Conservation (phyloP, 1,140 invertebrate genomes). For the Xylocopa sonorina region DNA sequence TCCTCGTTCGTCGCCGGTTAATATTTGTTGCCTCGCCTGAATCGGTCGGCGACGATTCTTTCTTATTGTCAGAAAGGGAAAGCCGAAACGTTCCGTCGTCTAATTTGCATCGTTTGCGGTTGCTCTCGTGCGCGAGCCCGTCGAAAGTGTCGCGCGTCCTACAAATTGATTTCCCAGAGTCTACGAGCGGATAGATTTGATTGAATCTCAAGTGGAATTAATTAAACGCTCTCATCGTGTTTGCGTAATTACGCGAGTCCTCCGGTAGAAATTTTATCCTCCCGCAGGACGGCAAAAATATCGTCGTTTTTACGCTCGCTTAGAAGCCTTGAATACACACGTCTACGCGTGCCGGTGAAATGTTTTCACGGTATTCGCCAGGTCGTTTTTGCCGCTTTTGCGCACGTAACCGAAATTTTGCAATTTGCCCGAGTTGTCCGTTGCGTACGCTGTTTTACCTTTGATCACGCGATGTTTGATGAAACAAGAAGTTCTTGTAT, state of each 20-base stretch:
- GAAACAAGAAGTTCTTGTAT: conserved; percentile 1
- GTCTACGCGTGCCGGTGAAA: not conserved
- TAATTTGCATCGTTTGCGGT: not conserved
- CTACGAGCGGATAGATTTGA: not conserved
- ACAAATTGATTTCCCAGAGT: not conserved
- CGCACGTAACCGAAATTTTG: not conserved
- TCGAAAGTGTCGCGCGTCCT: not conserved
- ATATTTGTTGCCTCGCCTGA: not conserved
- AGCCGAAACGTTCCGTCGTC: no score
- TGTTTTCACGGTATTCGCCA: not conserved
- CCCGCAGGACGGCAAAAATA: not conserved
- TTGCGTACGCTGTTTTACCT: not conserved
- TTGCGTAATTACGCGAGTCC: not conserved
- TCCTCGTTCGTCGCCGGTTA: not conserved
- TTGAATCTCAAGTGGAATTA: conserved; percentile 7
- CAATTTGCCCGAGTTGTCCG: not conserved
- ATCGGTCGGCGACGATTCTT: not conserved
- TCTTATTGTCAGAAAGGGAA: not conserved
- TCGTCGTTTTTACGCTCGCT: not conserved
- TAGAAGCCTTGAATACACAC: not conserved
- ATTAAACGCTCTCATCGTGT: conserved; percentile 9
- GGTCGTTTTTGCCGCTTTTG: no score
- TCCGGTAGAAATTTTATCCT: conserved; percentile 23
- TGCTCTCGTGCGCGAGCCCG: not conserved
- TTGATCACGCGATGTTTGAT: not conserved